Percentiles rank a stretch among this genome's conserved stretches.
Conservation (phyloP, 2,113 vertebrate species). For the Anhinga anhinga region DNA sequence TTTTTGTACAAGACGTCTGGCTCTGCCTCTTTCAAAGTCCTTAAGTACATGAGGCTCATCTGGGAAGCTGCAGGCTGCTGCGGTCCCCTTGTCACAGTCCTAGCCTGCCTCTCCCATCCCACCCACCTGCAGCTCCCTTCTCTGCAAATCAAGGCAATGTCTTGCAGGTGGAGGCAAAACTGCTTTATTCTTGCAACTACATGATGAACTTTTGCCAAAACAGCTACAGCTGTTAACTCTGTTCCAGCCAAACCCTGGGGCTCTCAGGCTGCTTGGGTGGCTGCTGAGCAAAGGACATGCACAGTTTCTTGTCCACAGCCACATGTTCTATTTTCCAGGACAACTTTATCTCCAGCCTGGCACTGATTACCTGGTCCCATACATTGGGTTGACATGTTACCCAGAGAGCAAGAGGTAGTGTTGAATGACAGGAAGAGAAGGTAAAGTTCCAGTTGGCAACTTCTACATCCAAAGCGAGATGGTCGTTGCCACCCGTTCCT, state of each 20-base stretch:
- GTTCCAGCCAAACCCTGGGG: background rate
- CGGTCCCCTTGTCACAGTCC: background rate
- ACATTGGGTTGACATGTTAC: background rate
- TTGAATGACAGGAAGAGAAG: background rate
- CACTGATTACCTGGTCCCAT: background rate
- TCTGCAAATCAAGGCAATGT: background rate
- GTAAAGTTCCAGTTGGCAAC: background rate
- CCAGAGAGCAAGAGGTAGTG: background rate
- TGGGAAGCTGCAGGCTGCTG: background rate
- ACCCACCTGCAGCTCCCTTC: background rate
- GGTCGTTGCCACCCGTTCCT: background rate
- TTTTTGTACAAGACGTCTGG: background rate
- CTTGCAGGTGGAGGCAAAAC: background rate
- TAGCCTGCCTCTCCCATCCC: background rate
- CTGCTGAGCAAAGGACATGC: background rate
- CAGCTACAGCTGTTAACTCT: background rate
- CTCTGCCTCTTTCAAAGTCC: conserved; percentile 15
- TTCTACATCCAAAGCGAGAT: background rate
- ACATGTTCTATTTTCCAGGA: background rate
- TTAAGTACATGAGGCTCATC: background rate
- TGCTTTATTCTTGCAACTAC: conserved; percentile 24
- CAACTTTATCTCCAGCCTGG: background rate
- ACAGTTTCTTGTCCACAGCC: background rate
- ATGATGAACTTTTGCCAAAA: background rate
- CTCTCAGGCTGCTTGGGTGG: background rate